Evolutionary conservation across 92 coral and sea anemone genomes (phyloP).

Genomic region (Bergia puertoricense): DNA sequence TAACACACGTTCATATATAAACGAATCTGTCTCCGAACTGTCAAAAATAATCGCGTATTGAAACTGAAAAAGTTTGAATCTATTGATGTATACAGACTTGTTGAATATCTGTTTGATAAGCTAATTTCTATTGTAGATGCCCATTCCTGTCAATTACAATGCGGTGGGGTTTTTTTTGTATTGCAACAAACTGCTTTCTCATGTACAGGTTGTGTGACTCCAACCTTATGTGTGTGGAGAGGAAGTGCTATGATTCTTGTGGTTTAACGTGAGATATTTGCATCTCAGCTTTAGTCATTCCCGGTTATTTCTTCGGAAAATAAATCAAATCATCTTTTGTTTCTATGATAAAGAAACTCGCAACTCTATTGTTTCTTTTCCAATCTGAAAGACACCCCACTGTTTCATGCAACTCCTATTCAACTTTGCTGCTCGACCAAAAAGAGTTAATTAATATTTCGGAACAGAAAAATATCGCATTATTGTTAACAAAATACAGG

Average conservation of each 20-base stretch:
- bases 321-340: conserved; percentile 21
- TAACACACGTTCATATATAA: background rate
- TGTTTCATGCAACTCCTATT: background rate
- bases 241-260: conserved; percentile 5
- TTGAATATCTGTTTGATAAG: conserved; percentile 36
- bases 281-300: background rate
- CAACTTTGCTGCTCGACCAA: background rate
- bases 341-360: background rate
- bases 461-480: conserved; percentile 30
- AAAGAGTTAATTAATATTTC: conserved; percentile 26
- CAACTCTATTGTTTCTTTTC: background rate
- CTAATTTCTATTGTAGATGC: conserved; percentile 23
- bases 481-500: background rate
- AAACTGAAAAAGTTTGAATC: conserved; percentile 6
- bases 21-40: background rate
- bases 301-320: conserved; percentile 4
- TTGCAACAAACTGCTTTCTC: background rate
- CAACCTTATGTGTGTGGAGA: background rate
- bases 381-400: background rate
- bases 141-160: conserved; percentile 18
- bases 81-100: conserved; percentile 25
- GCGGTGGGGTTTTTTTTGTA: background rate
- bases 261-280: background rate
- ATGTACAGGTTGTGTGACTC: background rate
- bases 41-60: background rate